Base-by-base conservation (phyloP, 2,888 invertebrate species). In the Tetanocera ferruginea region DNA sequence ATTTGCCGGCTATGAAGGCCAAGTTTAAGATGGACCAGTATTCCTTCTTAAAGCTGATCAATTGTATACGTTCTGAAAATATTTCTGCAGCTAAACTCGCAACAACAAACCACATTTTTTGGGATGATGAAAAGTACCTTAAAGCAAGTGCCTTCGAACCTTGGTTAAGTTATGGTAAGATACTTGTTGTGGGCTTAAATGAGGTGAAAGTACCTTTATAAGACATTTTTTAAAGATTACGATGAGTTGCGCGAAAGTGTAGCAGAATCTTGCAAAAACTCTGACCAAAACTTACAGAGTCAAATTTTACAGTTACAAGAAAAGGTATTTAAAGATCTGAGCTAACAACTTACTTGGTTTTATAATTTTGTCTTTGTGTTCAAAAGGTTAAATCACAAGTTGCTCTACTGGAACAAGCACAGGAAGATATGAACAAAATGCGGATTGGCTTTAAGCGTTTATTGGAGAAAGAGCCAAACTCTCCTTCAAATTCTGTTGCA, bases 21-120 rank as follows among this genome's bases (percentile, higher is more conserved):
- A 94, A 93, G 86, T 93, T 94, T 84, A 92, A 92, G 82, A 94
- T 96, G 93, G 96, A 96, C 87, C 94, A 94, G 85, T 96, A 96
- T 89, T 94, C 94, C 0, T 95, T 94, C 83, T 94, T 95, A 34
- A 95, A 95, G 85, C 89, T 97, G 85, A 93, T 97, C 0, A 97
- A 96, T 90, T 97, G 93, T 85, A 94, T 96, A 79, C 92, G 95
- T 83, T 91, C 90, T 17, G 91, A 93, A 73, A 93, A 93, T 80
- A 90, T 93, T 1, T 80, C 77, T 0, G 90, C 94, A 0, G 91
- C 92, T 78, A 91, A 92, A 62, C 88, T 94, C 62, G 91, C 92
- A 81, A 88, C 90, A 6, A 87, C 92, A 19, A 89, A 90, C 66
- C 88, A 90, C 79, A 90, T 91, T 1, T 87, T 92, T 5, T 97